Evolutionary conservation across 2,888 invertebrate species (phyloP).

Genomic region (Diarsia dahlii): DNA sequence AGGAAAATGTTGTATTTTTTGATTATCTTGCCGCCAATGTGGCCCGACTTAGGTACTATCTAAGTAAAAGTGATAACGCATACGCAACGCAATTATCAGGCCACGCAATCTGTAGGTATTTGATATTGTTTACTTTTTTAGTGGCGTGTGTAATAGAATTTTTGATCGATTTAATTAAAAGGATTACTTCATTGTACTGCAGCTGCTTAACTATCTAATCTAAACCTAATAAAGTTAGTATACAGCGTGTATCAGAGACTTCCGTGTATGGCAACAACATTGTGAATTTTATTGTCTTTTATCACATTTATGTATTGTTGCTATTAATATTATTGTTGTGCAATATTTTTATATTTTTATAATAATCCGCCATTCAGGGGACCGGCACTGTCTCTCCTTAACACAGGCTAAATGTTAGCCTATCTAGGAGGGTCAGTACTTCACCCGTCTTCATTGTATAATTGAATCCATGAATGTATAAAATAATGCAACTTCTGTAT

Average conservation of each 20-base stretch:
- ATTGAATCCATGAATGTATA: no score
- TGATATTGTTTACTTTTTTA: conserved; percentile 13
- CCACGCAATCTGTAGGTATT: conserved; percentile 23
- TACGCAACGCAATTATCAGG: conserved; percentile 9
- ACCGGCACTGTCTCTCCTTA: no score
- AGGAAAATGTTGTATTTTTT: conserved; percentile 2
- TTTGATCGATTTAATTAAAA: not conserved
- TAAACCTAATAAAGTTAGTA: not conserved
- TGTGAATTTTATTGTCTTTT: no score
- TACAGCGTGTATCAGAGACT: not conserved
- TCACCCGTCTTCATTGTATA: no score
- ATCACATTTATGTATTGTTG: no score
- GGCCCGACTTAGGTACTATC: conserved; percentile 1
- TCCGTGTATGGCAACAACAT: not conserved
- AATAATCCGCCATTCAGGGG: no score
- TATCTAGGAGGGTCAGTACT: no score
- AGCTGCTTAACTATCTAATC: not conserved
- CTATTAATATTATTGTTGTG: no score
- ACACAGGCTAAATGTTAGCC: no score
- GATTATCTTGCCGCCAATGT: not conserved
- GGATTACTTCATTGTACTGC: not conserved
- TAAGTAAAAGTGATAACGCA: conserved; percentile 13
- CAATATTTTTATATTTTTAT: no score
- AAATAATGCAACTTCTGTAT: no score
- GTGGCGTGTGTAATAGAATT: not conserved